phyloP scores from a whole-genome alignment of 2,113 vertebrate genomes.

The Lophochroa leadbeateri region DNA sequence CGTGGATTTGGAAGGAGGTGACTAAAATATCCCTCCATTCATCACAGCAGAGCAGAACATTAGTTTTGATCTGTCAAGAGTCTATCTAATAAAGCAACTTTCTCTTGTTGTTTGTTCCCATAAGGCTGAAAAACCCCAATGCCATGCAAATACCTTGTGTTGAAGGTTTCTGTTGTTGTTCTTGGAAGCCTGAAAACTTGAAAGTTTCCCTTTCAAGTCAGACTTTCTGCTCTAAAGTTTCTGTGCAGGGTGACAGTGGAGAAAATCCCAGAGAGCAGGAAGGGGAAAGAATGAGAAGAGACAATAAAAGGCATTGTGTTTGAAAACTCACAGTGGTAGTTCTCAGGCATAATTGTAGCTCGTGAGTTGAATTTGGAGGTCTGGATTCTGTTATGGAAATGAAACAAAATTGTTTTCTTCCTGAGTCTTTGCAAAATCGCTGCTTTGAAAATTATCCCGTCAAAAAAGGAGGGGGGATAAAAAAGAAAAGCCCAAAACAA shows the following conservation, averaged over 20 bases:
- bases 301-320: constrained; percentile 40
- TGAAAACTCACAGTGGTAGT: neutral
- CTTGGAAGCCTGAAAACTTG: neutral
- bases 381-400: constrained; percentile 92
- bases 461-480: constrained; percentile 21
- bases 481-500: neutral
- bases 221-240: neutral
- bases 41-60: neutral
- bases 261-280: constrained; percentile 16
- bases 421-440: constrained; percentile 79
- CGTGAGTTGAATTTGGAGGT: constrained; percentile 56
- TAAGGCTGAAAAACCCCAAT: neutral
- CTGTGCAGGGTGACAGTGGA: constrained; percentile 19
- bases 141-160: neutral
- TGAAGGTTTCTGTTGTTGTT: neutral
- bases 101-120: neutral
- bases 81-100: neutral
- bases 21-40: neutral
- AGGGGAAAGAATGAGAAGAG: constrained; percentile 46
- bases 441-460: constrained; percentile 83
- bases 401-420: constrained; percentile 93
- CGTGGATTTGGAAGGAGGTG: neutral
- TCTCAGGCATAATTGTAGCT: constrained; percentile 46
- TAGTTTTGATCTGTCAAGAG: neutral
- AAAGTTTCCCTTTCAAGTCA: constrained; percentile 9